Base-by-base conservation (phyloP, 2,888 invertebrate species). In the Eucriotettix oculatus region DNA sequence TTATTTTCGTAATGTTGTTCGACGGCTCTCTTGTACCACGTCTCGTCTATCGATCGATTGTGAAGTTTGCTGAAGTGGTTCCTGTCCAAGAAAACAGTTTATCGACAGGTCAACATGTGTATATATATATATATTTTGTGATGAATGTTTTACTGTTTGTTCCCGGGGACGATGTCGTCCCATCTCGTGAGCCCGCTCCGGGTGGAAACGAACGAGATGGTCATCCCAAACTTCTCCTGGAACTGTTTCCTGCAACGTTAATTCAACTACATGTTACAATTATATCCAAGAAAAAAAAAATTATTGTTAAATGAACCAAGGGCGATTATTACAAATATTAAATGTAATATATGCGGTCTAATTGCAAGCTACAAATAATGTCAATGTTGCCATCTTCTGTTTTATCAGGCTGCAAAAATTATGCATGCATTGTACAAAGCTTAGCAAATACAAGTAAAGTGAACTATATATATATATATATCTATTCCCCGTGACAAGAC, bases 11-110 rank as follows among this genome's bases (percentile, higher is more conserved):
- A 81, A 70, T 91, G 87, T 68, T 91, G 90, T 54, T 93, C 79
- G 7, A 94, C 90, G 0, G 94, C 92, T 63, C 89, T 85, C 71
- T 89, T 87, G 71, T 93, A 93, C 90, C 91, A 93, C 16, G 87
- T 80, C 72, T 93, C 92, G 70, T 93, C 91, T 56, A 89, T 90
- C 1, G 92, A 85, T 56, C 82, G 79, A 9, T 85, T 84, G 74
- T 87, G 85, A 58, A 83, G 77, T 64, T 84, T 82, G 63, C 86
- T 86, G 69, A 91, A 91, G 67, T 83, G 82, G 58, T 29, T 29
- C 29, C 29, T 29, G 7, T 29, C 29, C 29, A 29, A 29, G 29
- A 29, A 29, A 29, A 29, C 29, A 29, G 7, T 29, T 29, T 29
- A 29, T 29, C 29, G 29, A 29, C n/a, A n/a, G n/a, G n/a, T n/a